These are phyloP conservation scores for Diabrotica undecimpunctata DNA, from an alignment of 1,140 invertebrate genomes.

Conservation along the genomic window DNA sequence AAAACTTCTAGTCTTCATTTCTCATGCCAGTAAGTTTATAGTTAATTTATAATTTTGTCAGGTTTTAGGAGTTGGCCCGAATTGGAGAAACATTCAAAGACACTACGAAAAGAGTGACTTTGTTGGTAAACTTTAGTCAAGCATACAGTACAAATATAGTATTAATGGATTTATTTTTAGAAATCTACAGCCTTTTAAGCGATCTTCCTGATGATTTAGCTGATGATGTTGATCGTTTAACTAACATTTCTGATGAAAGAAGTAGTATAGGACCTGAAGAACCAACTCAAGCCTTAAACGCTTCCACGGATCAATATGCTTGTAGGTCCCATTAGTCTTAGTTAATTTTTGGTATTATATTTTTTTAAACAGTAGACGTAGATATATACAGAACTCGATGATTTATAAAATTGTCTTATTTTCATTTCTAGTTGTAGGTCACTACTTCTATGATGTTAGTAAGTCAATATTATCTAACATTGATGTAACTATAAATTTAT, in stretches of 20 bases:
- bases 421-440: too few relatives aligned
- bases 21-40: too few relatives aligned
- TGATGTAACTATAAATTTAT: too few relatives aligned
- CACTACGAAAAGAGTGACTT: conserved; percentile 11
- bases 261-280: neutral
- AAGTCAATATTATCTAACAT: too few relatives aligned
- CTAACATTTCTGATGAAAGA: neutral
- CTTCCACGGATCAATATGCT: conserved; percentile 25
- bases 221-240: neutral
- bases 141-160: neutral
- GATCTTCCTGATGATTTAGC: neutral
- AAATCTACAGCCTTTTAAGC: conserved; percentile 12
- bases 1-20: too few relatives aligned
- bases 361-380: too few relatives aligned
- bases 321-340: conserved; percentile 12
- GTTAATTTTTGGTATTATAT: neutral
- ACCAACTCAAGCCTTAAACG: neutral
- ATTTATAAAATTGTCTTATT: too few relatives aligned
- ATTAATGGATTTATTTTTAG: neutral
- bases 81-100: conserved; percentile 39
- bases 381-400: too few relatives aligned
- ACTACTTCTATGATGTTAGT: too few relatives aligned
- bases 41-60: conserved; percentile 6
- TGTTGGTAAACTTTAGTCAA: conserved; percentile 4
- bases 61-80: conserved; percentile 39